A percentile compares a stretch with the other conserved stretches of the same genome.
phyloP scores from a whole-genome alignment of 2,113 vertebrate genomes.

The Zapus hudsonius region DNA sequence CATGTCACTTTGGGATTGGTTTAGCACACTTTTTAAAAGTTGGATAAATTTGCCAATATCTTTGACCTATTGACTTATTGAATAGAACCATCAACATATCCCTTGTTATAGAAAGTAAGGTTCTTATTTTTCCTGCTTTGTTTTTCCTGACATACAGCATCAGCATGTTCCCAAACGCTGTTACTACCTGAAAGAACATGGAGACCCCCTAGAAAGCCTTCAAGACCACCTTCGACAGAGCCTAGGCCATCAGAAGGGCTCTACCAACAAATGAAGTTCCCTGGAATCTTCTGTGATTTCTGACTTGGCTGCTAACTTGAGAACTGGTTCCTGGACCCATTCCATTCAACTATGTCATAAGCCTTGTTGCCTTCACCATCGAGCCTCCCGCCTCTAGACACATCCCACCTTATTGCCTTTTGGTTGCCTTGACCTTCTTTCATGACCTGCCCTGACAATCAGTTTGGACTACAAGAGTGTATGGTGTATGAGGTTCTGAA shows the following conservation, averaged over 20 bases:
- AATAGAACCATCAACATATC: constrained; percentile 16
- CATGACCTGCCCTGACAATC: constrained; percentile 63
- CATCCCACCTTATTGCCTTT: constrained; percentile 11
- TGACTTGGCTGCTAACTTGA: constrained; percentile 69
- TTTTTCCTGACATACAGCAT: constrained; percentile 51
- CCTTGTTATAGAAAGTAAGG: constrained; percentile 11
- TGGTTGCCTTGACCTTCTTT: constrained; percentile 61
- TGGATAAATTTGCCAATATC: constrained; percentile 9
- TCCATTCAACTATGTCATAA: constrained; percentile 60
- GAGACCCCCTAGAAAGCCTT: constrained; percentile 72
- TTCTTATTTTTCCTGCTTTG: constrained; percentile 60
- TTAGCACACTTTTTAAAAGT: neutral
- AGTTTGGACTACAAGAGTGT: constrained; percentile 38
- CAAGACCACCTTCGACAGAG: constrained; percentile 72
- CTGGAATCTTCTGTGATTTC: constrained; percentile 56
- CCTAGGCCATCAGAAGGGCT: constrained; percentile 47
- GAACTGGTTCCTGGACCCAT: constrained; percentile 71
- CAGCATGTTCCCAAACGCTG: constrained; percentile 77
- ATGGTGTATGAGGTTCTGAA: constrained; percentile 45
- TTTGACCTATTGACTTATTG: neutral
- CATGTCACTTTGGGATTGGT: constrained; percentile 1
- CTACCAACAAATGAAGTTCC: constrained; percentile 59
- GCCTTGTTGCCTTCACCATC: constrained; percentile 66
- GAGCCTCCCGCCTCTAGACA: neutral
- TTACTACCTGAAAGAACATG: constrained; percentile 79